Evolutionary conservation across 2,797 vertebrate genomes (phyloP), one percentile per base, ranked within the genome.

Genomic region (Threskiornis aethiopicus): DNA sequence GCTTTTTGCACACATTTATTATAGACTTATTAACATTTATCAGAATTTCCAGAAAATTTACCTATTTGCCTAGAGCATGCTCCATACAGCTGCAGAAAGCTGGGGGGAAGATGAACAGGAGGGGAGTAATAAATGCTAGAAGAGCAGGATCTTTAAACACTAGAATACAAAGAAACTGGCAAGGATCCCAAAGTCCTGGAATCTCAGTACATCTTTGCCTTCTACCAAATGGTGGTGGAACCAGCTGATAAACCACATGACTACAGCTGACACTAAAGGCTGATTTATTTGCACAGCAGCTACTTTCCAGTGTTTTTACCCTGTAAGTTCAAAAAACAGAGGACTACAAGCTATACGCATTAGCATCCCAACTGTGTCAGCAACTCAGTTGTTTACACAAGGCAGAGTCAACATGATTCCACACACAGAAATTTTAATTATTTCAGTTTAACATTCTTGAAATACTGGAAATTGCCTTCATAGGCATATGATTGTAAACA

Each of bases 1-100:
- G 14, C 15, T 46, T 70, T 85, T 70, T n/a, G 42, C 20, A 54
- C 14, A 26, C 5, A 49, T 57, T 79, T 72, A 79, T 52, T 41
- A 78, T 0, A 84, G 62, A 70, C 46, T 87, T 73, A 87, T 11
- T 59, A 83, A 70, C 49, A 76, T 31, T 69, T 61, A 80, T 0
- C 28, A 69, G 42, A 80, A 90, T 70, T 83, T 75, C 65, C 44
- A 87, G 57, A 81, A 93, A 71, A 81, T 52, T 14, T 21, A 77
- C 55, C 39, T 39, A 37, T 29, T 44, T 78, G 31, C 78, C 52
- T 29, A 71, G 4, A 84, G n/a, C 15, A 37, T 8, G 7, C 31
- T 58, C 35, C 33, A 28, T 2, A 67, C 4, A 21, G 18, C 28
- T 71, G 52, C 31, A 64, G 81, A 80, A 90, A 67, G 28, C 16